Base-by-base conservation (phyloP, 2,888 invertebrate genomes). In the Scaptomyza reducta region DNA sequence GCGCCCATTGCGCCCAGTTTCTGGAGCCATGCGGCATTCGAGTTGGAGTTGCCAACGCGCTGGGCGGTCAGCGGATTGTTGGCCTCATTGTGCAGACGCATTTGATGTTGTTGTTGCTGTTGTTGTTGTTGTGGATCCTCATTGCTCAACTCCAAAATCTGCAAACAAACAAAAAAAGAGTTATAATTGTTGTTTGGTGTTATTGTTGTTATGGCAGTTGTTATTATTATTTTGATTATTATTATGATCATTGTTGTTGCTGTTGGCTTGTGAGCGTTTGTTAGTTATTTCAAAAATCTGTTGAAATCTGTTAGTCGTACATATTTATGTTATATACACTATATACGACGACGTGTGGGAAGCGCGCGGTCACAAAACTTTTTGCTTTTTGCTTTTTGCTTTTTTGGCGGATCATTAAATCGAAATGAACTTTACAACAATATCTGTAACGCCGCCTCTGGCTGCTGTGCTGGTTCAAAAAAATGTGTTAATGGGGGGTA, bases 111-210 rank as follows among this genome's bases (percentile, higher is more conserved):
- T 13, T 45, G 74, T n/a, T 61, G 77, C 25, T 60, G 79, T 25
- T 60, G 70, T 2, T 38, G 77, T 42, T 58, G 65, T 14, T 70
- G 90, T 58, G 90, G 85, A 58, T 91, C 90, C 77, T 91, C 91
- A 78, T 89, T 91, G 86, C 91, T 91, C 35, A 91, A 91, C 74
- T 91, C 91, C 74, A 91, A 89, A 74, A 91, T 91, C 91, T 91
- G 83, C 71, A 87, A 85, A 69, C 64, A 74, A 77, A 13, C 4
- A 16, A 9, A 49, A 29, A 77, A 72, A 67, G 86, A 78, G 69
- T 85, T 74, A 82, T 82, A 70, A 42, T 68, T 76, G 50, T 55
- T 69, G 55, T 58, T 66, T 75, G 54, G 65, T 50, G 40, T 81
- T 82, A 62, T 86, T 86, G 75, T 79, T 73, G 60, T 60, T 69